Percentiles rank a stretch among this genome's conserved stretches.
Conservation (phyloP, 2,113 vertebrate species). For the Solea solea region DNA sequence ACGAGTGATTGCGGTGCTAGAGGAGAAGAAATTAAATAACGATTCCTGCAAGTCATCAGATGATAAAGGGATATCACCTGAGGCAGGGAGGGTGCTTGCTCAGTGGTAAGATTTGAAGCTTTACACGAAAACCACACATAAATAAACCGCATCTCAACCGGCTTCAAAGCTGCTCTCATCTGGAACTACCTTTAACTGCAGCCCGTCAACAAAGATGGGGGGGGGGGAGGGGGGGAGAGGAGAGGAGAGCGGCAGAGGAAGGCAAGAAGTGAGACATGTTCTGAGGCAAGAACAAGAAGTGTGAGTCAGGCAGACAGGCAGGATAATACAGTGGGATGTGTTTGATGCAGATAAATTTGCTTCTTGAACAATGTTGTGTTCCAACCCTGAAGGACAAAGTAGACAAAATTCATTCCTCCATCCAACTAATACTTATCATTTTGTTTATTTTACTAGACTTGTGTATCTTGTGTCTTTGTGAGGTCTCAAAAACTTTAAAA, state of each 20-base stretch:
- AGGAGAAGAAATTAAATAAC: slow-evolving; percentile 48
- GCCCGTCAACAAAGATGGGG: slow-evolving; percentile 58
- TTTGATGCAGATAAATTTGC: slow-evolving; percentile 52
- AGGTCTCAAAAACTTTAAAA: too few species aligned
- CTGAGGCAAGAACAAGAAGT: slow-evolving; percentile 12
- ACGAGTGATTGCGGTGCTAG: slow-evolving; percentile 41
- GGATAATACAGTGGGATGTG: neutral
- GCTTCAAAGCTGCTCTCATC: slow-evolving; percentile 69
- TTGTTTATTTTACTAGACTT: too few species aligned
- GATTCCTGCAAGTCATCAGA: slow-evolving; percentile 66
- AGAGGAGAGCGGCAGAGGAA: slow-evolving; percentile 4
- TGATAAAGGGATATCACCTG: slow-evolving; percentile 49
- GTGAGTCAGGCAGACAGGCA: slow-evolving; percentile 17
- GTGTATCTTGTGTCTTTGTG: too few species aligned
- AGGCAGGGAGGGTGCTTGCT: slow-evolving; percentile 48
- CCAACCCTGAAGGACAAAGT: neutral
- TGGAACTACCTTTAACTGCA: slow-evolving; percentile 57
- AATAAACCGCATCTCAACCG: slow-evolving; percentile 56
- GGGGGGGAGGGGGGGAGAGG: neutral
- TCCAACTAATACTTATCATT: too few species aligned
- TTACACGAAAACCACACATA: slow-evolving; percentile 61
- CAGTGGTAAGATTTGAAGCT: slow-evolving; percentile 67
- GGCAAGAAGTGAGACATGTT: slow-evolving; percentile 16
- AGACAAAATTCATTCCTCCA: too few species aligned
- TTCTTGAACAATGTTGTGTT: slow-evolving; percentile 20